Conservation (phyloP, 1,140 invertebrate genomes). For the Lamellibrachia luymesi region DNA sequence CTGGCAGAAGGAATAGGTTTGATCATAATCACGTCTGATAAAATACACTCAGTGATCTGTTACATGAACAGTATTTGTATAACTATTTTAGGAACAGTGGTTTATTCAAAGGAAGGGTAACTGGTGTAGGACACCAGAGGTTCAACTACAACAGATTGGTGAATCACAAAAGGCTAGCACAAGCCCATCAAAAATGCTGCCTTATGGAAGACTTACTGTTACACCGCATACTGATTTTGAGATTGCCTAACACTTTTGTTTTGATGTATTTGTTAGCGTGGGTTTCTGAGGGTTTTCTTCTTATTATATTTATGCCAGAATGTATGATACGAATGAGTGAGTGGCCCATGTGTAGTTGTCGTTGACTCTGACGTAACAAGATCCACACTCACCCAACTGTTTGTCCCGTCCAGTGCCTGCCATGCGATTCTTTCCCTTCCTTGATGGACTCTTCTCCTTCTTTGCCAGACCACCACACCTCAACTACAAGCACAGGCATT, state of each 20-base stretch:
- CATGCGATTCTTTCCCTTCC: neutral
- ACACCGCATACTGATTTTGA: too few relatives aligned
- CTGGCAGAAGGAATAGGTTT: neutral
- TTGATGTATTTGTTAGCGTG: neutral
- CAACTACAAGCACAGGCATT: neutral
- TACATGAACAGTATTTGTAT: neutral
- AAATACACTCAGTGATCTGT: neutral
- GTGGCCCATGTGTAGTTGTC: neutral
- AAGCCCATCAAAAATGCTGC: too few relatives aligned
- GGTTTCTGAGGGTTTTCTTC: neutral
- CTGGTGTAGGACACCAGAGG: neutral
- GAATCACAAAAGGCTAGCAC: too few relatives aligned
- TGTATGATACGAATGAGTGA: too few relatives aligned
- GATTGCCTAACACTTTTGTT: constrained; percentile 4
- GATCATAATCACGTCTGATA: neutral
- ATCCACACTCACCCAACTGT: neutral
- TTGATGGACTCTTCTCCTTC: neutral
- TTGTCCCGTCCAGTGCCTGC: neutral
- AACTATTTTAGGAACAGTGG: neutral
- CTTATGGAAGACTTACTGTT: too few relatives aligned
- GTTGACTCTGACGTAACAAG: neutral
- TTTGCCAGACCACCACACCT: neutral
- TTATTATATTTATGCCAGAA: too few relatives aligned
- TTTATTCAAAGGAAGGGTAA: neutral
- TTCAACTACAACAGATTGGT: too few relatives aligned